Conservation (phyloP, 1,140 invertebrate genomes). For the Globodera rostochiensis region DNA sequence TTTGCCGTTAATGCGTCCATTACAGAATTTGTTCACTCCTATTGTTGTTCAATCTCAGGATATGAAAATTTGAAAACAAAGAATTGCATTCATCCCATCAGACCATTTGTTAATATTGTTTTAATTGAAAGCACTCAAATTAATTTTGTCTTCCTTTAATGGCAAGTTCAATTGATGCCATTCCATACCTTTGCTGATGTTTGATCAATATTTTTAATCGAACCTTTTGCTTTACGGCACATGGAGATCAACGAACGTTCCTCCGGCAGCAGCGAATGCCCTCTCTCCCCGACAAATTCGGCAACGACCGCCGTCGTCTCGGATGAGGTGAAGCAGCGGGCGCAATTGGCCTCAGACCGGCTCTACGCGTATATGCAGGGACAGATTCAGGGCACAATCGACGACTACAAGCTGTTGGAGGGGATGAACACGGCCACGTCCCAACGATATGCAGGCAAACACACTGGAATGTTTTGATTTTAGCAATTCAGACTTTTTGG, state of each 20-base stretch:
- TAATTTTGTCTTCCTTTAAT: background rate
- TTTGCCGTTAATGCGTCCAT: background rate
- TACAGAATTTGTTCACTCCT: too few relatives aligned
- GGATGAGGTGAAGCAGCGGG: conserved; percentile 9
- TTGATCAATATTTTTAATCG: background rate
- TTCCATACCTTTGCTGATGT: background rate
- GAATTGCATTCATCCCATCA: too few relatives aligned
- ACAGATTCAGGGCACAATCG: conserved; percentile 33
- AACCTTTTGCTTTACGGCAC: background rate
- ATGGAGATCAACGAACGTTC: conserved; percentile 29
- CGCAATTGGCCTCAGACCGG: background rate
- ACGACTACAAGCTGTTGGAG: conserved; percentile 34
- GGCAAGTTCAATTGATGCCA: too few relatives aligned
- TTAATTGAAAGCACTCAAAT: background rate
- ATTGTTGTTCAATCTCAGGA: too few relatives aligned
- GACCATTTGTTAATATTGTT: too few relatives aligned
- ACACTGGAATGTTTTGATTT: too few relatives aligned
- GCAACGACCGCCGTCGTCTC: background rate
- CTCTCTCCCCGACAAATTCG: conserved; percentile 14
- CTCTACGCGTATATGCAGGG: conserved; percentile 20
- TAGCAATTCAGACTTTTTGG: too few relatives aligned
- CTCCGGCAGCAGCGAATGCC: conserved; percentile 11
- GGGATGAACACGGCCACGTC: conserved; percentile 11
- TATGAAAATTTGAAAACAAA: too few relatives aligned
- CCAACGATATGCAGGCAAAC: conserved; percentile 21